Conservation (phyloP, 2,113 vertebrate genomes). For the Colistium nudipinnis region DNA sequence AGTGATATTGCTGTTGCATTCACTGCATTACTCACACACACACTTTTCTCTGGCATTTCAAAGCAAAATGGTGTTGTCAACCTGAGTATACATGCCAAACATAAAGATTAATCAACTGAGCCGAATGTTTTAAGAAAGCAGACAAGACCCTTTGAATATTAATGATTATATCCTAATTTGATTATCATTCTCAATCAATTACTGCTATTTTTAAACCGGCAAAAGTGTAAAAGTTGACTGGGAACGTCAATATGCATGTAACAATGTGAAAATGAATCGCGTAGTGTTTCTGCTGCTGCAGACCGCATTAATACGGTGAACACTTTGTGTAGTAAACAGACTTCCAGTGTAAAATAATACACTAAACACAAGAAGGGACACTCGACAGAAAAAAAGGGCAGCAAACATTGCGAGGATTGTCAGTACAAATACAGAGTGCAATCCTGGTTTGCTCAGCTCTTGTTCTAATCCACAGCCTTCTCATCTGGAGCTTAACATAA, state of each 20-base stretch:
- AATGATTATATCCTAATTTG: neutral
- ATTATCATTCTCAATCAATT: neutral
- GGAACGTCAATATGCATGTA: too few species aligned
- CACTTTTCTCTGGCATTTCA: conserved; percentile 13
- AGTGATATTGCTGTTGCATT: conserved; percentile 58
- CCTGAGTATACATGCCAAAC: conserved; percentile 49
- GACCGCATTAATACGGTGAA: conserved; percentile 17
- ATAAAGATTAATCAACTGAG: neutral
- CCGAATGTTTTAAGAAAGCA: neutral
- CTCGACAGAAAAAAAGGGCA: neutral
- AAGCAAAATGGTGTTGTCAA: conserved; percentile 11
- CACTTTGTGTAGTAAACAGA: conserved; percentile 25
- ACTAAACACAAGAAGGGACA: conserved; percentile 16
- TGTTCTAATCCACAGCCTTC: conserved; percentile 8
- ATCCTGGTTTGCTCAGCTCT: conserved; percentile 22
- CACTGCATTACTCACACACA: neutral
- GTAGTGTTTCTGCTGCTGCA: conserved; percentile 9
- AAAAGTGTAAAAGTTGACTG: too few species aligned
- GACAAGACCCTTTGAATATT: neutral
- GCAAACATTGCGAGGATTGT: conserved; percentile 63
- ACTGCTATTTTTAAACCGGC: neutral
- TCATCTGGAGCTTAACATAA: conserved; percentile 22
- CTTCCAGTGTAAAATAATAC: conserved; percentile 12
- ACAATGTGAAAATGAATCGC: neutral
- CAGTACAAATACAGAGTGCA: conserved; percentile 53